A percentile compares a stretch with the other conserved stretches of the same genome.
Evolutionary conservation across 2,888 invertebrate genomes (phyloP).

Genomic region (Yponomeuta cagnagella): DNA sequence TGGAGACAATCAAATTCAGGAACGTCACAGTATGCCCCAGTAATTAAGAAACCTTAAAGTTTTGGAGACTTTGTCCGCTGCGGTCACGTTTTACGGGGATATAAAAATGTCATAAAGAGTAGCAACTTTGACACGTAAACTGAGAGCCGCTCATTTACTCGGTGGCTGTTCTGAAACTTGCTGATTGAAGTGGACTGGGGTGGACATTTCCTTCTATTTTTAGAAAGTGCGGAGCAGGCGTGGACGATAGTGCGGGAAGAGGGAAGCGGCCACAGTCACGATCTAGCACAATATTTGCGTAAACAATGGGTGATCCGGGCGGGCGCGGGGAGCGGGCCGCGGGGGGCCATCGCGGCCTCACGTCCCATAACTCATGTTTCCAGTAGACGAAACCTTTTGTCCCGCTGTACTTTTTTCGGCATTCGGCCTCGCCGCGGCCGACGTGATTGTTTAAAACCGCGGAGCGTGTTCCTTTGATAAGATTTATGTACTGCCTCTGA

Average conservation of each 20-base stretch:
- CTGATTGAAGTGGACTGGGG: neutral
- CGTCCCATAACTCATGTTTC: conserved; percentile 47
- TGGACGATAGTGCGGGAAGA: neutral
- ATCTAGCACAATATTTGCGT: conserved; percentile 6
- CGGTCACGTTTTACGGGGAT: conserved; percentile 1
- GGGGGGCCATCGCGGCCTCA: conserved; percentile 27
- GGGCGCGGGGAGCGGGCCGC: neutral
- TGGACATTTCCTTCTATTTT: neutral
- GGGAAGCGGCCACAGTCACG: neutral
- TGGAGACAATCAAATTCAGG: neutral
- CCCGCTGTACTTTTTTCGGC: conserved; percentile 43
- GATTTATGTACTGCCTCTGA: conserved; percentile 64
- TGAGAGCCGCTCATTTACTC: neutral
- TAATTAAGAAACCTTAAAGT: conserved; percentile 2
- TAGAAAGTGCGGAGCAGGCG: neutral
- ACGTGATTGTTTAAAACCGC: conserved; percentile 65
- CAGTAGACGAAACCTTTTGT: conserved; percentile 47
- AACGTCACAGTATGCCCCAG: neutral
- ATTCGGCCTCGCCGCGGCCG: conserved; percentile 19
- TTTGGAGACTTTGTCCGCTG: neutral
- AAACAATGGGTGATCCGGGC: conserved; percentile 1
- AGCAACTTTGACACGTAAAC: neutral
- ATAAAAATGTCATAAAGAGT: neutral
- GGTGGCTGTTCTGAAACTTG: neutral
- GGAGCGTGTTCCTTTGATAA: conserved; percentile 56